Conservation (phyloP, 2,888 invertebrate genomes). For the Conops quadrifasciatus region DNA sequence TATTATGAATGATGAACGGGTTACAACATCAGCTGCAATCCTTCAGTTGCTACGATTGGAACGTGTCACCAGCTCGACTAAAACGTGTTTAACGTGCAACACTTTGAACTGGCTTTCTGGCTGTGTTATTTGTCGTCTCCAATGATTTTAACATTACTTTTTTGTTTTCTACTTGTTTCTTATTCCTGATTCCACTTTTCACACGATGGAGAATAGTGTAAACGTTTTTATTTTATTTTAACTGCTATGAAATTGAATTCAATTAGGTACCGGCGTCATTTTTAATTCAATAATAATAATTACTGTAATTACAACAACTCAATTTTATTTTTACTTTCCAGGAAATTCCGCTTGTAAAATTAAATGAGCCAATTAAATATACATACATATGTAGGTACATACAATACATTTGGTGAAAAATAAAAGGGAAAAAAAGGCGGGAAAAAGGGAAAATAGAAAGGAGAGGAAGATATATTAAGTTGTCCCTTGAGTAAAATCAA, state of each 20-base stretch:
- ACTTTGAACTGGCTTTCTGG: too few relatives aligned
- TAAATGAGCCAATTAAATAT: too few relatives aligned
- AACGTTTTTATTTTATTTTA: background rate
- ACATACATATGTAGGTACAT: too few relatives aligned
- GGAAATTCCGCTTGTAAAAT: too few relatives aligned
- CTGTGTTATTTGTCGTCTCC: too few relatives aligned
- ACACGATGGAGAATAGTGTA: background rate
- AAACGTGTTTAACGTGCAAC: too few relatives aligned
- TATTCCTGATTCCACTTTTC: background rate
- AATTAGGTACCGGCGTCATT: constrained; percentile 51
- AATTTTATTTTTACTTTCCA: constrained; percentile 23
- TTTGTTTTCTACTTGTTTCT: background rate
- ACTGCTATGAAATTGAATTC: constrained; percentile 13
- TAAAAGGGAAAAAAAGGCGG: background rate
- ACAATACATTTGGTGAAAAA: too few relatives aligned
- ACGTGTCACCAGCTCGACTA: too few relatives aligned
- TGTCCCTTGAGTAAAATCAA: background rate
- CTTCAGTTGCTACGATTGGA: too few relatives aligned
- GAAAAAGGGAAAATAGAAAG: background rate
- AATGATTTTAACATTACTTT: background rate
- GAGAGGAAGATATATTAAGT: background rate
- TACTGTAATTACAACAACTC: constrained; percentile 46
- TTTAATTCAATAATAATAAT: constrained; percentile 53
- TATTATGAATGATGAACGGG: too few relatives aligned
- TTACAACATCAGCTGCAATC: too few relatives aligned